Conservation (phyloP, 2,113 vertebrate genomes). For the Marmota monax region DNA sequence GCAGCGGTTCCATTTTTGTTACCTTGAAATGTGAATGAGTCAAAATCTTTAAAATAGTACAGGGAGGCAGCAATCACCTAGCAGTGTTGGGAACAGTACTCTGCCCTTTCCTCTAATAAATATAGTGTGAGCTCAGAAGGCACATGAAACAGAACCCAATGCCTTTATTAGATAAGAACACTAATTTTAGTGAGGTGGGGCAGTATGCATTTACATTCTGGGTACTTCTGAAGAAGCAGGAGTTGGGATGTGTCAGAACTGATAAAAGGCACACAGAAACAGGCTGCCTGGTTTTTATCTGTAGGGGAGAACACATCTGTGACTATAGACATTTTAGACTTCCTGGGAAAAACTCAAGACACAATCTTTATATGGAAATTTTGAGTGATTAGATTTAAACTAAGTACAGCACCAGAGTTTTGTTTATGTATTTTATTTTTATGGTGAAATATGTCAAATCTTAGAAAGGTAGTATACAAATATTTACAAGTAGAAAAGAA, state of each 20-base stretch:
- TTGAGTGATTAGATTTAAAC: background rate
- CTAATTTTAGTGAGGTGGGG: constrained; percentile 44
- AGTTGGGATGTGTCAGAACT: constrained; percentile 13
- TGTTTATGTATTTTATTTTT: background rate
- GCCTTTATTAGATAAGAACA: constrained; percentile 55
- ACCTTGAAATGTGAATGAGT: constrained; percentile 28
- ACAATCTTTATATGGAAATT: background rate
- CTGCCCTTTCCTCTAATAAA: constrained; percentile 24
- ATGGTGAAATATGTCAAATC: background rate
- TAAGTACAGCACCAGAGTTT: background rate
- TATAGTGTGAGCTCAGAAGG: background rate
- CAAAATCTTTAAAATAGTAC: constrained; percentile 60
- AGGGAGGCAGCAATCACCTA: background rate
- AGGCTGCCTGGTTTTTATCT: constrained; percentile 33
- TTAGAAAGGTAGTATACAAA: background rate
- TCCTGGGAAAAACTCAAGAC: background rate
- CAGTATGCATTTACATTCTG: background rate
- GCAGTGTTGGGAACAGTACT: background rate
- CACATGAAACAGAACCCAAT: background rate
- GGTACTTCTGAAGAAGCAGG: constrained; percentile 44
- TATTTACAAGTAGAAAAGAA: background rate
- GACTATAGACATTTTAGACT: background rate
- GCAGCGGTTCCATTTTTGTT: constrained; percentile 13
- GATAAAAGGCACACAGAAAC: constrained; percentile 35
- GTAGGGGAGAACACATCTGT: background rate